Evolutionary conservation across 2,797 vertebrate genomes (phyloP), one percentile per base, ranked within the genome.

Genomic region (Ispidina picta): DNA sequence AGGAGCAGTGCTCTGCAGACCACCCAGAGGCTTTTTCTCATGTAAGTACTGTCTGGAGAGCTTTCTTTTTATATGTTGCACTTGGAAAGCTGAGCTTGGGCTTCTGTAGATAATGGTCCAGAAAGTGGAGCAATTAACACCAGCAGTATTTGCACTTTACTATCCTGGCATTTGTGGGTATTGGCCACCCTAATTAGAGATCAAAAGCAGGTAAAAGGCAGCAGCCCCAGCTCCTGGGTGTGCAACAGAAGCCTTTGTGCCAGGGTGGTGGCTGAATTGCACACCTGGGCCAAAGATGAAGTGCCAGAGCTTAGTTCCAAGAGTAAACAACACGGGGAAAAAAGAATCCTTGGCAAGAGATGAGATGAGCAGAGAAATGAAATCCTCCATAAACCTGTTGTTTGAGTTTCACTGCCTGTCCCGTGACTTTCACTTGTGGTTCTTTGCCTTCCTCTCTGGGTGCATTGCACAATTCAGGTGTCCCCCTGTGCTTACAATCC

Each of bases 101-200:
- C 7, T 37, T 43, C 44, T 69, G 72, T 18, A 37, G 59, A 3
- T 41, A 37, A 49, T 6, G 68, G 31, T 46, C 28, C 11, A 11
- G 25, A 54, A 75, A 46, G 8, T 5, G 7, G 14, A 46, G 22
- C 33, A 10, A 37, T 52, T n/a, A 28, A 13, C 28, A 22, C 3
- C 13, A 41, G 41, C 1, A 17, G 4, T 3, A 14, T 52, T 51
- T 51, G 43, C 23, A 17, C n/a, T 20, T 48, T n/a, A 17, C 8
- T 48, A 6, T 13, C 64, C 5, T 46, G 43, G 20, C 4, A 5
- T 62, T 33, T 44, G 70, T 23, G 37, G 26, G 31, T 48, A 23
- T 31, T 58, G 15, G 31, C 12, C 1, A 1, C 29, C 16, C 48
- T 35, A 51, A 33, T 64, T n/a, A 49, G 26, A 0, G 16, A 7